A percentile compares a stretch with the other conserved stretches of the same genome.
Conservation (phyloP, 2,113 vertebrate species). For the Psilopogon haemacephalus region DNA sequence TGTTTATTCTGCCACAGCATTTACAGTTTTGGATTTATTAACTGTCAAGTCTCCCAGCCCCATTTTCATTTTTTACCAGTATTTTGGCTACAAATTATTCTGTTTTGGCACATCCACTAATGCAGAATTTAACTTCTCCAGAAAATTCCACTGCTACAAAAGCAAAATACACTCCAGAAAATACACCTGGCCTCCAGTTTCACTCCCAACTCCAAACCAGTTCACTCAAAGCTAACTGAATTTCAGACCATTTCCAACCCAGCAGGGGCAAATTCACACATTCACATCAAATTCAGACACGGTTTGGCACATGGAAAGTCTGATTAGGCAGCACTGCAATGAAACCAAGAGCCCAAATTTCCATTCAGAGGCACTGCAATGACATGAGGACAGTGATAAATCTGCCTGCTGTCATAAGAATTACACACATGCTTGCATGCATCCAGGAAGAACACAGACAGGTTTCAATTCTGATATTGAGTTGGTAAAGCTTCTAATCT, state of each 20-base stretch:
- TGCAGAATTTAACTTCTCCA: conserved; percentile 12
- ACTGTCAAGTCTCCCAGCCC: background rate
- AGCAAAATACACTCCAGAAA: conserved; percentile 32
- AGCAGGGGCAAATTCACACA: background rate
- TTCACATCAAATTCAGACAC: background rate
- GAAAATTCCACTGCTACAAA: background rate
- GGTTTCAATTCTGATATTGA: background rate
- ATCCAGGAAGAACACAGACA: background rate
- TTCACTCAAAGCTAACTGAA: conserved; percentile 24
- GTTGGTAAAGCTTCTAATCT: background rate
- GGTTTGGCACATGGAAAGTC: background rate
- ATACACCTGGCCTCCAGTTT: conserved; percentile 36
- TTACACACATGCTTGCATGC: background rate
- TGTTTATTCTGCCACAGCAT: conserved; percentile 17
- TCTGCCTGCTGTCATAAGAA: background rate
- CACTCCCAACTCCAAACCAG: conserved; percentile 4
- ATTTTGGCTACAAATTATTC: conserved; percentile 14
- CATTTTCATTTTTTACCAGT: background rate
- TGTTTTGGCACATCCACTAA: conserved; percentile 21
- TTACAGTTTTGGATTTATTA: conserved; percentile 39
- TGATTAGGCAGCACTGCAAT: background rate
- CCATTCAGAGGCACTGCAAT: background rate
- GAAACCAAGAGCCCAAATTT: background rate
- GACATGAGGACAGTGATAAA: background rate
- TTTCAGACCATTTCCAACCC: conserved; percentile 4